A percentile compares a stretch with the other conserved stretches of the same genome.
Evolutionary conservation across 2,113 vertebrate genomes (phyloP).

Genomic region (Riparia riparia): DNA sequence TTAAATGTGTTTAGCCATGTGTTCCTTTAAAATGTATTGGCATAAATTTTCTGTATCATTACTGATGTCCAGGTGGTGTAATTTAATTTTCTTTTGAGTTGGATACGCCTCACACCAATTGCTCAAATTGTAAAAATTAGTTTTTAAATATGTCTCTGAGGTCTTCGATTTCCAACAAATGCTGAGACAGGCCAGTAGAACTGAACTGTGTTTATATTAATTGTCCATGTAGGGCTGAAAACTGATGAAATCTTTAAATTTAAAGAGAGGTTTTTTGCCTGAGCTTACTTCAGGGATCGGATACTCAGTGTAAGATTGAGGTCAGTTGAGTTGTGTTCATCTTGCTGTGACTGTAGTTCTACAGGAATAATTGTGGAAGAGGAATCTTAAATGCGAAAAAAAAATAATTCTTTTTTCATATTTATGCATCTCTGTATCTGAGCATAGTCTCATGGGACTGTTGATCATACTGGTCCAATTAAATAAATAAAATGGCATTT

Average conservation of each 20-base stretch:
- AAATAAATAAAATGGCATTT: not conserved
- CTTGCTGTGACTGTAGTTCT: not conserved
- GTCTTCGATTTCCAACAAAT: not conserved
- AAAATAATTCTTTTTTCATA: too few species aligned
- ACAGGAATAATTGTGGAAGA: not conserved
- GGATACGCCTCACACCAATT: not conserved
- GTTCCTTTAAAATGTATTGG: not conserved
- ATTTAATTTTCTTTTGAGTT: not conserved
- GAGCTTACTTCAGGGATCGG: not conserved
- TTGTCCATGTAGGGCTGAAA: not conserved
- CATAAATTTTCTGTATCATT: not conserved
- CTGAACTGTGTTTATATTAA: not conserved
- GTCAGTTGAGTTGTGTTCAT: not conserved
- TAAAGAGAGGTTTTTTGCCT: not conserved
- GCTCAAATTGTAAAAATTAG: not conserved
- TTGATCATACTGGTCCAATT: not conserved
- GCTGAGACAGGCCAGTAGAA: not conserved
- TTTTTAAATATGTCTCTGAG: not conserved
- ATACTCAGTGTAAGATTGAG: not conserved
- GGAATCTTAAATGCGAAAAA: not conserved
- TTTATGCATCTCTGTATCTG: not conserved
- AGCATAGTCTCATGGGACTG: not conserved
- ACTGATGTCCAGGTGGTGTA: fast-evolving
- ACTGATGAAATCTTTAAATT: not conserved
- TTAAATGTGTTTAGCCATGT: not conserved